These are phyloP conservation scores for Mellilla xanthometata DNA, from an alignment of 2,888 invertebrate species.

Conservation along the genomic window DNA sequence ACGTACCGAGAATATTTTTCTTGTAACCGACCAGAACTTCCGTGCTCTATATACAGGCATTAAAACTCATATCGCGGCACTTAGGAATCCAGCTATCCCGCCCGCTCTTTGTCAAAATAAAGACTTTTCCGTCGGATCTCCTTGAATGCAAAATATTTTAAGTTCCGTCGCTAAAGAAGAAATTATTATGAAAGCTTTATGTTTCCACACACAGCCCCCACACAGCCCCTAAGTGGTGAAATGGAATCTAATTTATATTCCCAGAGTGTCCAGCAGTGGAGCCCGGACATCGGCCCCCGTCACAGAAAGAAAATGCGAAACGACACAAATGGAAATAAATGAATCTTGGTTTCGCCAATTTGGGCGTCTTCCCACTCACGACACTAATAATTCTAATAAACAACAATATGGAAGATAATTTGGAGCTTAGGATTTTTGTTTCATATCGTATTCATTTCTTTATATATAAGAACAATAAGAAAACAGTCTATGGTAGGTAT, in stretches of 20 bases:
- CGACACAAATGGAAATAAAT: constrained; percentile 56
- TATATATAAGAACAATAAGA: too few species aligned
- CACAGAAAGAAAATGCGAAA: constrained; percentile 38
- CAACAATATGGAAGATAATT: constrained; percentile 6
- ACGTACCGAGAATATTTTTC: neutral
- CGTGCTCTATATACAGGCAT: constrained; percentile 9
- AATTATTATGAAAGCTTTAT: constrained; percentile 23
- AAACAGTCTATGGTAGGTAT: too few species aligned
- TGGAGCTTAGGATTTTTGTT: too few species aligned
- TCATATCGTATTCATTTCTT: too few species aligned
- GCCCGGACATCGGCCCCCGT: constrained; percentile 29
- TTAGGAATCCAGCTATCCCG: neutral
- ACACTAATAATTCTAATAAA: constrained; percentile 15
- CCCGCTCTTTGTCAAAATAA: constrained; percentile 6
- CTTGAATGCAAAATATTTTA: constrained; percentile 14
- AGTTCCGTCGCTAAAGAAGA: constrained; percentile 9
- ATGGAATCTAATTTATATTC: constrained; percentile 50
- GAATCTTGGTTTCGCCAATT: constrained; percentile 38
- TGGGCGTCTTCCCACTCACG: constrained; percentile 31
- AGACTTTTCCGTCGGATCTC: constrained; percentile 1
- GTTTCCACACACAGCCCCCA: constrained; percentile 28
- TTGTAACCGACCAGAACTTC: constrained; percentile 9
- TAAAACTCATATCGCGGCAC: constrained; percentile 6
- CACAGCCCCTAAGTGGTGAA: constrained; percentile 34
- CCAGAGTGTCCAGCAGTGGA: constrained; percentile 35